Conservation (phyloP, 2,888 invertebrate genomes). For the Tetheella fluctuosa region DNA sequence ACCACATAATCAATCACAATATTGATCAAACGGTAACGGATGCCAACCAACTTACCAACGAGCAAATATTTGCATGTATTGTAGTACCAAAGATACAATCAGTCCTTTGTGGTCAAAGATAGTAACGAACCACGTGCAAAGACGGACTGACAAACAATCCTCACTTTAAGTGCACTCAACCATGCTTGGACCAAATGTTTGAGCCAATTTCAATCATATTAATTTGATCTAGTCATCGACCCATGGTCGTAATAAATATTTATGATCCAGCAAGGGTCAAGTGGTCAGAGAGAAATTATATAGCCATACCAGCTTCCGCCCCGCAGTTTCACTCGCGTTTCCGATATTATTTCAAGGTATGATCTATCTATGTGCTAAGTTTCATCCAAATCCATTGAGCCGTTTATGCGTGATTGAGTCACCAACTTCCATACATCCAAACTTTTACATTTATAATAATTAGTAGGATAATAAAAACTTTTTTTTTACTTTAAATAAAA, state of each 20-base stretch:
- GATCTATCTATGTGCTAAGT: no score
- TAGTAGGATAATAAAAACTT: no score
- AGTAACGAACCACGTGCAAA: slow-evolving; percentile 27
- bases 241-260: background rate
- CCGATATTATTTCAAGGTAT: no score
- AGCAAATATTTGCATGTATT: slow-evolving; percentile 26
- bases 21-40: background rate
- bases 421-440: no score
- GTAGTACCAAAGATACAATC: slow-evolving; percentile 21
- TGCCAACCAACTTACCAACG: slow-evolving; percentile 1
- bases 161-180: slow-evolving; percentile 7
- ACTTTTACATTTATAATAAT: no score
- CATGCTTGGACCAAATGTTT: slow-evolving; percentile 12
- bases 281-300: background rate
- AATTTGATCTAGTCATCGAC: background rate
- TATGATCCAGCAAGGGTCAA: background rate
- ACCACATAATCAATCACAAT: background rate
- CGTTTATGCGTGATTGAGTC: no score
- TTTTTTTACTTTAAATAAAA: no score
- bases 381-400: no score
- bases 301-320: no score
- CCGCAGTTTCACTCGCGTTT: no score
- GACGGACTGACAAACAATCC: slow-evolving; percentile 17
- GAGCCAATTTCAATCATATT: background rate
- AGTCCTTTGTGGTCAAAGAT: slow-evolving; percentile 23